Evolutionary conservation across 2,113 vertebrate species (phyloP).

Genomic region (Macroglossus sobrinus): DNA sequence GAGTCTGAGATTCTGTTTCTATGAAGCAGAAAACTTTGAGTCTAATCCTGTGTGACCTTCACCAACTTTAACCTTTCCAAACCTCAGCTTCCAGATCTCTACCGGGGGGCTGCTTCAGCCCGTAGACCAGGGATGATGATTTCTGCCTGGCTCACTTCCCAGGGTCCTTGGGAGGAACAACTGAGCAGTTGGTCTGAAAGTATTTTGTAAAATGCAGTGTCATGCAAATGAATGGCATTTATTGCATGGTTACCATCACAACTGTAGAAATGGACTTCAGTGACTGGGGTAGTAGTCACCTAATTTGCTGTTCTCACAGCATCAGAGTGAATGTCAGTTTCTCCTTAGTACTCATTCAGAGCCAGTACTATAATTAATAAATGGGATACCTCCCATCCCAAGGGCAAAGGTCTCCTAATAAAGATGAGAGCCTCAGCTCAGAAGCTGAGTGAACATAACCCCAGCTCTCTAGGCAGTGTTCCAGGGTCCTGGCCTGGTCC

Average conservation of each 20-base stretch:
- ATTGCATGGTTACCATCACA: accelerated
- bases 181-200: accelerated
- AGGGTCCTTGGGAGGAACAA: no score
- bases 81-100: neutral
- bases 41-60: neutral
- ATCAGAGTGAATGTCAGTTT: accelerated
- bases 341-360: neutral
- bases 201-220: neutral
- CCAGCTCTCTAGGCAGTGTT: no score
- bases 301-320: neutral
- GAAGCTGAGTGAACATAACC: neutral
- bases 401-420: neutral
- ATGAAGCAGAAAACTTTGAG: neutral
- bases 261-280: accelerated
- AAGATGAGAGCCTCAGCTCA: neutral
- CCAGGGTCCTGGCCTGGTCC: no score
- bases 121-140: neutral
- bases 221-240: neutral
- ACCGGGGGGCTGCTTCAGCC: neutral
- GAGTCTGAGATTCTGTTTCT: neutral
- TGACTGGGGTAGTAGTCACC: accelerated
- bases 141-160: neutral
- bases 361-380: neutral
- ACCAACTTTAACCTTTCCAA: neutral
- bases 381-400: neutral